Percentiles rank a stretch among this genome's conserved stretches.
phyloP scores from a whole-genome alignment of 1,140 invertebrate species.

The Drosophila pruinosa region DNA sequence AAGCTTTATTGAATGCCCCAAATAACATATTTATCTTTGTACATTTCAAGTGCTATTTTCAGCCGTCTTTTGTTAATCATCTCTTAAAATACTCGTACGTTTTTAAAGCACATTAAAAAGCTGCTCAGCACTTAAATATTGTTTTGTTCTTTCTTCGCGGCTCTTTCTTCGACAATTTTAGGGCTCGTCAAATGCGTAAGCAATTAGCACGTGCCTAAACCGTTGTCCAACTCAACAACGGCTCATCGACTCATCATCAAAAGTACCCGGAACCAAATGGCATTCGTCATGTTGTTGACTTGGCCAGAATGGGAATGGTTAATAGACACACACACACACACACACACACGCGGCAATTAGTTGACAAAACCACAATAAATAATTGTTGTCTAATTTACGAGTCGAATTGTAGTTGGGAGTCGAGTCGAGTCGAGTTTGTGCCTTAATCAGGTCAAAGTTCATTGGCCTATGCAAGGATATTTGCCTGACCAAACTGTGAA shows the following conservation, averaged over 20 bases:
- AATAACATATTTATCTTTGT: not conserved
- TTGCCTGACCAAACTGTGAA: slow-evolving; percentile 13
- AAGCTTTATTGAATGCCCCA: not conserved
- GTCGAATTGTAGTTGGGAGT: slow-evolving; percentile 35
- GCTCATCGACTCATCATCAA: slow-evolving; percentile 4
- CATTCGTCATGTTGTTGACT: slow-evolving; percentile 49
- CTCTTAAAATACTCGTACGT: not conserved
- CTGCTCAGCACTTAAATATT: not conserved
- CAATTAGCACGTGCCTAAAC: slow-evolving; percentile 72
- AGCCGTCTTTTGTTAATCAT: not conserved
- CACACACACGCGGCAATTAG: slow-evolving; percentile 4
- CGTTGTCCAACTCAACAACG: not conserved
- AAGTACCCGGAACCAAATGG: slow-evolving; percentile 63
- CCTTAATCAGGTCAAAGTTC: slow-evolving; percentile 70
- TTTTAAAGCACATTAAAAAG: slow-evolving; percentile 4
- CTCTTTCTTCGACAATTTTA: not conserved
- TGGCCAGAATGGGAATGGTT: slow-evolving; percentile 10
- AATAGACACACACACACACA: not conserved
- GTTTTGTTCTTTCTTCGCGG: not conserved
- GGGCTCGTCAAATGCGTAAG: slow-evolving; percentile 55
- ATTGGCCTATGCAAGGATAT: slow-evolving; percentile 63
- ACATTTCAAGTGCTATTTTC: not conserved
- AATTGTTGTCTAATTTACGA: slow-evolving; percentile 66
- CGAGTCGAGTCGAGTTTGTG: slow-evolving; percentile 37
- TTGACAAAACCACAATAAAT: slow-evolving; percentile 51